Conservation (phyloP, 2,797 vertebrate genomes). For the Percopsis omiscomaycus region DNA sequence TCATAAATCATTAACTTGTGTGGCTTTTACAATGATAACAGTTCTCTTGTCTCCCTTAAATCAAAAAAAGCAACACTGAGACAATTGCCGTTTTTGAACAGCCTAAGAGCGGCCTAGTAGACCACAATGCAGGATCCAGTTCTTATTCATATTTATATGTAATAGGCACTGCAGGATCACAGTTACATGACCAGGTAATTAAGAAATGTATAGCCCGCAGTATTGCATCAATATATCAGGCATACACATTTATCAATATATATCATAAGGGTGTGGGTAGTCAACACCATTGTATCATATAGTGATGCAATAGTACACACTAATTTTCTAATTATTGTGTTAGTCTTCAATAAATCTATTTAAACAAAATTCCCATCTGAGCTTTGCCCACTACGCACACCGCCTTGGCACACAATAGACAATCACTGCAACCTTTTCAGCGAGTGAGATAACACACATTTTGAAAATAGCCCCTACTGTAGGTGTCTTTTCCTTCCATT, state of each 20-base stretch:
- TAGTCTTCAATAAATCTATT: conserved; percentile 9
- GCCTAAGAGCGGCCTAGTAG: conserved; percentile 19
- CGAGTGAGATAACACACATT: conserved; percentile 12
- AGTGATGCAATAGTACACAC: conserved; percentile 16
- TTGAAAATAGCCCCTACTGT: conserved; percentile 14
- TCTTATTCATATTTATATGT: conserved; percentile 2
- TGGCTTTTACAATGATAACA: conserved; percentile 13
- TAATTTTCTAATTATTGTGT: neutral
- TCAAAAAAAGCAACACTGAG: neutral
- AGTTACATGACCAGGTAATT: conserved; percentile 11
- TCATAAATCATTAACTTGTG: conserved; percentile 20
- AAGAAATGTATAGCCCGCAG: neutral
- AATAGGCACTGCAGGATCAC: conserved; percentile 1
- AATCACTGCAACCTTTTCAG: neutral
- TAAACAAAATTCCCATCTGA: conserved; percentile 3
- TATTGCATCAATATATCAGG: conserved; percentile 31
- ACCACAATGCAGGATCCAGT: neutral
- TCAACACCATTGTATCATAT: conserved; percentile 10
- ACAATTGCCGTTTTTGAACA: conserved; percentile 7
- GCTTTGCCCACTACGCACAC: neutral
- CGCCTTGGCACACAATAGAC: neutral
- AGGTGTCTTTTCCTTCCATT: conserved; percentile 9
- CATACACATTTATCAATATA: conserved; percentile 24
- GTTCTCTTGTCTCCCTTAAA: conserved; percentile 10
- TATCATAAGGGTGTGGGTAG: neutral